phyloP scores from a whole-genome alignment of 2,797 vertebrate species.

The Sebastes dallii region DNA sequence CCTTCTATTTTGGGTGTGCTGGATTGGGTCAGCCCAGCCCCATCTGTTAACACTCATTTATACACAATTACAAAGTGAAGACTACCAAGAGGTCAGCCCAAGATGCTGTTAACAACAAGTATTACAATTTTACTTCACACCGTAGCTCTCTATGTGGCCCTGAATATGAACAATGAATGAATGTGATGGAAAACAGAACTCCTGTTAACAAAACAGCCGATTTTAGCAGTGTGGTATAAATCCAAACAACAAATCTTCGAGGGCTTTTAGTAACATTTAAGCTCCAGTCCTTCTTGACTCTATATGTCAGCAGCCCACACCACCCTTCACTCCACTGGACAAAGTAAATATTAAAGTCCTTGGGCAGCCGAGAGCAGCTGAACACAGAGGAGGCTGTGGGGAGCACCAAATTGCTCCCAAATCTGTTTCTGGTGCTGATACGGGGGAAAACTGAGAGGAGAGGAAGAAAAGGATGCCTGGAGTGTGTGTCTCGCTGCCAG shows the following conservation, averaged over 20 bases:
- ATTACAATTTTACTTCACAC: background rate
- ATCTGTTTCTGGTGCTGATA: constrained; percentile 58
- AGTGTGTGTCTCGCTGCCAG: constrained; percentile 49
- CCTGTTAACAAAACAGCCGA: accelerated
- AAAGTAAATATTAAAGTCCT: constrained; percentile 53
- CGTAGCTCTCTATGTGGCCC: background rate
- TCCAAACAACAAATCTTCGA: background rate
- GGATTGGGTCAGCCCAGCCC: background rate
- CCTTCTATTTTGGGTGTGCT: constrained; percentile 59
- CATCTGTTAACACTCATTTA: constrained; percentile 23
- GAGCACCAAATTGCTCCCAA: constrained; percentile 38
- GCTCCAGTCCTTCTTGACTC: background rate
- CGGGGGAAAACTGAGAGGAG: constrained; percentile 50
- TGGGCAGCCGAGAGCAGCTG: constrained; percentile 25
- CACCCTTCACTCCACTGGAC: constrained; percentile 28
- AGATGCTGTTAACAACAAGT: background rate
- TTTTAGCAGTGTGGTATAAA: background rate
- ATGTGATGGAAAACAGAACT: background rate
- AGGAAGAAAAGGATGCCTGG: constrained; percentile 46
- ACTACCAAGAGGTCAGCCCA: background rate
- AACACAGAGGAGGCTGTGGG: constrained; percentile 33
- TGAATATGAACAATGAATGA: background rate
- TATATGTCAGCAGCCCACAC: background rate
- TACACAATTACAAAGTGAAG: constrained; percentile 8
- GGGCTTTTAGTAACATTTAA: background rate